These are phyloP conservation scores for Delichon dasypus DNA, from an alignment of 2,797 vertebrate species.

Conservation along the genomic window DNA sequence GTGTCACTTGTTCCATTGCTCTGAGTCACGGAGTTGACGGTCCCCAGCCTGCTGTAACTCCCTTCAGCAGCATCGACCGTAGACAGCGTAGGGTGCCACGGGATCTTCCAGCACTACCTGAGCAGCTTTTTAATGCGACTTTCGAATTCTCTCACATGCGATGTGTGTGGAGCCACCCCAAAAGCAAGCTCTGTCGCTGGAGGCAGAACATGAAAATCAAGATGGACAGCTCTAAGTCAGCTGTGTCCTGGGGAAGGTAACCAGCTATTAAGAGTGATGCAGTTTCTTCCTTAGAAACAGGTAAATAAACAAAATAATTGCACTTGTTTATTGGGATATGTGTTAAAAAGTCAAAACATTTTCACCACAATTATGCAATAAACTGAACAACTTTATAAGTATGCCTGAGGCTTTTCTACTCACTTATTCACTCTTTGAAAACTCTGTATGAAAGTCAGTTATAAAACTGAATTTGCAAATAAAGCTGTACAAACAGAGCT, in stretches of 20 bases:
- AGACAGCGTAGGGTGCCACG: background rate
- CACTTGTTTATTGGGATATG: slow-evolving; percentile 6
- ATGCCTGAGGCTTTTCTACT: slow-evolving; percentile 19
- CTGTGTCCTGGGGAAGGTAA: background rate
- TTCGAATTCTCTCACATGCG: background rate
- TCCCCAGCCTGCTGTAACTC: background rate
- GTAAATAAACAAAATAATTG: slow-evolving; percentile 66
- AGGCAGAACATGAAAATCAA: slow-evolving; percentile 12
- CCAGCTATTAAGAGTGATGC: background rate
- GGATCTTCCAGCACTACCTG: background rate
- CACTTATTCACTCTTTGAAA: slow-evolving; percentile 39
- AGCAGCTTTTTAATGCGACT: background rate
- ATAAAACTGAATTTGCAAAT: slow-evolving; percentile 27
- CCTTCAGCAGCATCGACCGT: background rate
- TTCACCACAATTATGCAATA: slow-evolving; percentile 55
- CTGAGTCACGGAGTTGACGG: background rate
- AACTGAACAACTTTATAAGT: slow-evolving; percentile 13
- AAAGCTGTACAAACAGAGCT: background rate
- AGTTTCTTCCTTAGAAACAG: slow-evolving; percentile 45
- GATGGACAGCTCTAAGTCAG: background rate
- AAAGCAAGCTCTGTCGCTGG: background rate
- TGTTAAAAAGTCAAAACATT: slow-evolving; percentile 49
- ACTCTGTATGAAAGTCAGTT: background rate
- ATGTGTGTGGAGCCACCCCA: background rate
- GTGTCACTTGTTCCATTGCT: background rate